Evolutionary conservation across 2,113 vertebrate species (phyloP).

Genomic region (Uria aalge): DNA sequence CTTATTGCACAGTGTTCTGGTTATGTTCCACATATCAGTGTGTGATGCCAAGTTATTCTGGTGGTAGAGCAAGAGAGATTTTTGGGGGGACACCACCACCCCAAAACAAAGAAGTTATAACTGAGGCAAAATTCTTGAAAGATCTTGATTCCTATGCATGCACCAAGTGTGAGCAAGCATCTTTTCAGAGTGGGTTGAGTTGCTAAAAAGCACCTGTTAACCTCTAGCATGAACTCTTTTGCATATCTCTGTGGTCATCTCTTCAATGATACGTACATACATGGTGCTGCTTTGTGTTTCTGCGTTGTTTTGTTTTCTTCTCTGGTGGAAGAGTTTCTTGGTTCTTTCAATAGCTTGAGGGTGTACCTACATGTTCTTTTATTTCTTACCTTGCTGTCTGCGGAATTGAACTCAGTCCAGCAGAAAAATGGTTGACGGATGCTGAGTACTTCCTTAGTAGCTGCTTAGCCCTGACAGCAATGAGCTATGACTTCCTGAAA

Average conservation of each 20-base stretch:
- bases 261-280: fast-evolving
- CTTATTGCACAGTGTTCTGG: neutral
- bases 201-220: neutral
- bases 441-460: neutral
- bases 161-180: neutral
- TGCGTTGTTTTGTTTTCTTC: neutral
- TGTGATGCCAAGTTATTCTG: neutral
- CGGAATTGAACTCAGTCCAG: neutral
- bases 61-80: neutral
- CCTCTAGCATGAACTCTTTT: neutral
- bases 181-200: neutral
- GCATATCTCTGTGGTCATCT: neutral
- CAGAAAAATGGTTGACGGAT: neutral
- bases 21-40: neutral
- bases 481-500: neutral
- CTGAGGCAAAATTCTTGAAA: neutral
- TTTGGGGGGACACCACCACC: too few relatives aligned
- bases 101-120: neutral
- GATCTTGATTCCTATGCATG: neutral
- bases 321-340: neutral
- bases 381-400: neutral
- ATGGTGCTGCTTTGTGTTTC: neutral
- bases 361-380: fast-evolving
- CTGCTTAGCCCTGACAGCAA: neutral
- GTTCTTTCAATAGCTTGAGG: neutral